Percentiles rank a stretch among this genome's conserved stretches.
phyloP scores from a whole-genome alignment of 2,113 vertebrate genomes.

The Stigmatopora argus region DNA sequence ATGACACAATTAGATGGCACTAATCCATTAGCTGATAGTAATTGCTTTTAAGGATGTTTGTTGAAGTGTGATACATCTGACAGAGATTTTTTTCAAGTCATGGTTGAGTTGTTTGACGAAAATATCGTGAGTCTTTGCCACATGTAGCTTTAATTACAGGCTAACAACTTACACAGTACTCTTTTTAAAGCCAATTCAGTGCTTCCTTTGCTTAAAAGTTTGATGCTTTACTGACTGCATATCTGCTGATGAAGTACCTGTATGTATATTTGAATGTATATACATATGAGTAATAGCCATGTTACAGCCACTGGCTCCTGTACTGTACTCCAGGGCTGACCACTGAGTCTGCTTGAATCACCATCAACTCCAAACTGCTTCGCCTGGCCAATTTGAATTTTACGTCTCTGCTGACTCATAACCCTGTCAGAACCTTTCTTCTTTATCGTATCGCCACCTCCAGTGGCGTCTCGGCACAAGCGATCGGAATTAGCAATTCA shows the following conservation, averaged over 20 bases:
- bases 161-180: background rate
- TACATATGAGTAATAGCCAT: conserved; percentile 42
- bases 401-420: conserved; percentile 69
- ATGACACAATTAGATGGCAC: too few relatives aligned
- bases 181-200: background rate
- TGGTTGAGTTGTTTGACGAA: background rate
- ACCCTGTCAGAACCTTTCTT: conserved; percentile 64
- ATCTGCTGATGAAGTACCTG: conserved; percentile 61
- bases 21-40: background rate
- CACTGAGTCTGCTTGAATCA: conserved; percentile 62
- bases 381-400: conserved; percentile 64
- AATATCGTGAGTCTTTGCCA: background rate
- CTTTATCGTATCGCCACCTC: conserved; percentile 55
- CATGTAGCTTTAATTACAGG: background rate
- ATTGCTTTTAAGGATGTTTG: background rate
- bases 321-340: conserved; percentile 56
- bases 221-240: conserved; percentile 25
- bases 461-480: conserved; percentile 47
- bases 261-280: conserved; percentile 9
- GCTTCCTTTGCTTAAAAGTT: conserved; percentile 9
- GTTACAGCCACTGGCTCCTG: conserved; percentile 39
- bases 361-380: conserved; percentile 65
- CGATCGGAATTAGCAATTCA: conserved; percentile 53
- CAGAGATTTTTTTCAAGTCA: background rate
- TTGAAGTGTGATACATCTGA: background rate